These are phyloP conservation scores for Gallinago paraguaiae DNA, from an alignment of 2,113 vertebrate species.

Conservation along the genomic window DNA sequence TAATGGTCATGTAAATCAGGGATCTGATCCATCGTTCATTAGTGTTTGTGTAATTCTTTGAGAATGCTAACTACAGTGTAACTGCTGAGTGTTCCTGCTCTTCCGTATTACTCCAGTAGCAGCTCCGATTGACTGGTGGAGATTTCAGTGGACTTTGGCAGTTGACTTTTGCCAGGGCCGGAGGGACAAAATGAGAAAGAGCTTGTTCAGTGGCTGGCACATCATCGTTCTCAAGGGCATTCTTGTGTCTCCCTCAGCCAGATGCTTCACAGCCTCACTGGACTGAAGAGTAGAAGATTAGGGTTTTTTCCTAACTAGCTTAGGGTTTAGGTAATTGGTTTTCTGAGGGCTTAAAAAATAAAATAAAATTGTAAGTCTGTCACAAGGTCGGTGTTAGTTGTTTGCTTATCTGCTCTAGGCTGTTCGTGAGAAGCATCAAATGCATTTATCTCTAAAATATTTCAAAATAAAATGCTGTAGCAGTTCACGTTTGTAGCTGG, in stretches of 20 bases:
- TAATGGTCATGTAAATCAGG: neutral
- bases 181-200: neutral
- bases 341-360: slow-evolving; percentile 42
- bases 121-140: neutral
- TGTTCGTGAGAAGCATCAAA: slow-evolving; percentile 17
- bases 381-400: slow-evolving; percentile 3
- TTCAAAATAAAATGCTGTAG: slow-evolving; percentile 21
- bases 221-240: neutral
- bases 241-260: neutral
- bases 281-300: neutral
- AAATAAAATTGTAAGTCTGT: slow-evolving; percentile 24
- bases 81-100: neutral
- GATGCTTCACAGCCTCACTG: neutral
- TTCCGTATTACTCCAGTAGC: neutral
- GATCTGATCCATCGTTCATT: neutral
- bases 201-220: neutral
- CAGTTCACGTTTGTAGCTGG: slow-evolving; percentile 2
- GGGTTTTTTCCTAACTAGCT: slow-evolving; percentile 29
- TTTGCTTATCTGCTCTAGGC: slow-evolving; percentile 20
- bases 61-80: neutral
- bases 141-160: neutral
- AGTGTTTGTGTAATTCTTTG: neutral
- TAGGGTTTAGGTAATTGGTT: slow-evolving; percentile 19
- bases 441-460: slow-evolving; percentile 33
- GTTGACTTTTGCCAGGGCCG: neutral